phyloP scores from a whole-genome alignment of 2,113 vertebrate species.

The Helogale parvula region DNA sequence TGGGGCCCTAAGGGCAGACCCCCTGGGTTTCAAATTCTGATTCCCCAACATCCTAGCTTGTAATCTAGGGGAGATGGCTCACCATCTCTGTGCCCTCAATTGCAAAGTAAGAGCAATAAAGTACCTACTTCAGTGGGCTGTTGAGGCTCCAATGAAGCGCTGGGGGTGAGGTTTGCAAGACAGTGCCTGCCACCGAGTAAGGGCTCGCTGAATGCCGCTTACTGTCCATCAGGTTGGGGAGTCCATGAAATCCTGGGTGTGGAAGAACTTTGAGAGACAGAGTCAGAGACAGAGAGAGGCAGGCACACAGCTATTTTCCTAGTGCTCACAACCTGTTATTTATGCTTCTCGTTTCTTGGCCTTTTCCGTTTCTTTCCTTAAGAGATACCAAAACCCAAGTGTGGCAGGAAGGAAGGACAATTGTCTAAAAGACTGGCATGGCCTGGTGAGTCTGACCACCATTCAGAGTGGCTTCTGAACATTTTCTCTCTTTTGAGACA shows the following conservation, averaged over 20 bases:
- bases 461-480: background rate
- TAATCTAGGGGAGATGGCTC: background rate
- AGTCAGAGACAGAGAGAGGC: background rate
- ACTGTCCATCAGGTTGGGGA: background rate
- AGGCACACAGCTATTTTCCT: background rate
- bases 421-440: background rate
- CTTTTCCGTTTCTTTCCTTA: background rate
- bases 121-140: background rate
- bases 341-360: background rate
- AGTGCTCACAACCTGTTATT: background rate
- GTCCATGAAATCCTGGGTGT: background rate
- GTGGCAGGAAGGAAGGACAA: background rate
- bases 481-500: background rate
- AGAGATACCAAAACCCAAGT: background rate
- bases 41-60: background rate
- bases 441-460: rapidly evolving
- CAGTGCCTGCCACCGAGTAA: background rate
- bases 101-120: background rate
- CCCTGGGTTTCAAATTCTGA: background rate
- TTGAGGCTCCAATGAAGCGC: background rate
- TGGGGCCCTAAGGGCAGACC: background rate
- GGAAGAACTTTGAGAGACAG: background rate
- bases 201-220: background rate
- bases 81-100: background rate
- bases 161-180: no score